Conservation (phyloP, 2,888 invertebrate genomes). For the Clostera curtula region DNA sequence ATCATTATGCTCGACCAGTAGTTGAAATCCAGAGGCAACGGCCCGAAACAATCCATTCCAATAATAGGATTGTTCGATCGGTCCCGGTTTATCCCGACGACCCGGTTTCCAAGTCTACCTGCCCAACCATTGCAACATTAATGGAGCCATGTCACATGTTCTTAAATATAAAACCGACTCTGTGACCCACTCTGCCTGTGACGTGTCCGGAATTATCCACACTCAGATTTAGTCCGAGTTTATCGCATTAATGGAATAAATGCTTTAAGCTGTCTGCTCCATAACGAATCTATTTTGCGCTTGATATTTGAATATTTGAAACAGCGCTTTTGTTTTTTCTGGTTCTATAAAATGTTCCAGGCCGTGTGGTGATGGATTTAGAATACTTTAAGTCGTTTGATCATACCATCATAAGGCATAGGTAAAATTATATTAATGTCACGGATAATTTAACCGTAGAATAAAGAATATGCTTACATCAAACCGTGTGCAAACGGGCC, state of each 20-base stretch:
- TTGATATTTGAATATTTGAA: too few relatives aligned
- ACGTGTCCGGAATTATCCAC: slow-evolving; percentile 48
- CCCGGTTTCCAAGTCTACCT: slow-evolving; percentile 51
- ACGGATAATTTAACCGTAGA: too few relatives aligned
- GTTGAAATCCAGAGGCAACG: slow-evolving; percentile 45
- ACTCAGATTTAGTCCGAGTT: slow-evolving; percentile 27
- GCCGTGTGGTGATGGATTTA: too few relatives aligned
- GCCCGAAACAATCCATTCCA: slow-evolving; percentile 52
- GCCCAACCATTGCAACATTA: slow-evolving; percentile 55
- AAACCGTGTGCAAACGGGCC: too few relatives aligned
- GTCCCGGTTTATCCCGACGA: slow-evolving; percentile 60
- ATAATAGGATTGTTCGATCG: slow-evolving; percentile 67
- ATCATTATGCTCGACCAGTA: slow-evolving; percentile 19
- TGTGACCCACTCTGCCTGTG: slow-evolving; percentile 48
- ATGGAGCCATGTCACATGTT: slow-evolving; percentile 58
- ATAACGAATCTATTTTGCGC: too few relatives aligned
- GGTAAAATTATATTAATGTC: too few relatives aligned
- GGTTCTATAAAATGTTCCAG: too few relatives aligned
- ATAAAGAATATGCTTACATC: too few relatives aligned
- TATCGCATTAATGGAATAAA: slow-evolving; percentile 24
- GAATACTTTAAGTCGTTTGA: too few relatives aligned
- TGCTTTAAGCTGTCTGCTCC: slow-evolving; percentile 17
- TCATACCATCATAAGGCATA: too few relatives aligned
- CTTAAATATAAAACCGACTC: slow-evolving; percentile 57
- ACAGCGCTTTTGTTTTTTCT: too few relatives aligned